Base-by-base conservation (phyloP, 1,140 invertebrate species). In the Caenorhabditis inopinata region DNA sequence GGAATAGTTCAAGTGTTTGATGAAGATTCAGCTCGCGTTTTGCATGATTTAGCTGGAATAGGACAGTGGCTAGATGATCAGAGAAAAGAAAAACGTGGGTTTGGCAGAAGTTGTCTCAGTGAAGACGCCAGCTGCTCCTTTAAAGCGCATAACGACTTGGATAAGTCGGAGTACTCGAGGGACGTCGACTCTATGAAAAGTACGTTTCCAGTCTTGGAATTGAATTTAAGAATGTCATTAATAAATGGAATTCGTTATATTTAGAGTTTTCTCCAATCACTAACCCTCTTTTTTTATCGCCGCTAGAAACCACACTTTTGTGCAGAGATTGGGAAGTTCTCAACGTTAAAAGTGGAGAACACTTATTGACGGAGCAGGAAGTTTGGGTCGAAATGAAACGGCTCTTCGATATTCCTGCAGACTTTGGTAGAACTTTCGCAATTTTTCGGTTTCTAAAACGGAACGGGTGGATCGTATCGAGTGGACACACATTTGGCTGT, bases 61-160 rank as follows among this genome's bases (percentile, higher is more conserved):
- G 58, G 58, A 35, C 58, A 68, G n/a, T 68, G 58, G 58, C n/a
- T 68, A 32, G 32, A 68, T 18, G 58, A 68, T 38, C 32, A 21
- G 9, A 68, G 58, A 42, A 68, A 68, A 42, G 58, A 68, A 12
- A 68, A 12, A 38, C 58, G 32, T 6, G 58, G 32, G 23, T 29
- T 68, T 9, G 38, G 58, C 21, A 38, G n/a, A 21, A 21, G 29
- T 4, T 68, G 58, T 21, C 38, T 68, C n/a, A 21, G 32, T 42
- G 6, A 42, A 42, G n/a, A n/a, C n/a, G n/a, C n/a, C n/a, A n/a
- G n/a, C n/a, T n/a, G n/a, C n/a, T n/a, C n/a, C n/a, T n/a, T n/a
- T n/a, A n/a, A n/a, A n/a, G n/a, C n/a, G n/a, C n/a, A n/a, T n/a
- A n/a, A n/a, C n/a, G n/a, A n/a, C n/a, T n/a, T n/a, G n/a, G n/a